A percentile compares a stretch with the other conserved stretches of the same genome.
Conservation (phyloP, 2,113 vertebrate genomes). For the Ammodytes dubius region DNA sequence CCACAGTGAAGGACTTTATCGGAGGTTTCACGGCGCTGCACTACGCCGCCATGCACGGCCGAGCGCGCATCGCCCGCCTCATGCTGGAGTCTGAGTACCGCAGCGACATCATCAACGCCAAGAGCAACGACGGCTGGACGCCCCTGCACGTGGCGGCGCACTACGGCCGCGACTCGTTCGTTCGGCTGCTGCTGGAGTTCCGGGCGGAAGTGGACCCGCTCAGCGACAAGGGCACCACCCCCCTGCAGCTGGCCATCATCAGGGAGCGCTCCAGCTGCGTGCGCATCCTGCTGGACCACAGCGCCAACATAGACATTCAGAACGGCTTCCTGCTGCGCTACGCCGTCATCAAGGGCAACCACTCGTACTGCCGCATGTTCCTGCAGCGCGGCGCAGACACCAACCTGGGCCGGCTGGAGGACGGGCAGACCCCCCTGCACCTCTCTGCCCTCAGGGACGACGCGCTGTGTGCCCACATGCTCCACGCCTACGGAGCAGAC, state of each 20-base stretch:
- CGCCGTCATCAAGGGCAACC: slow-evolving; percentile 98
- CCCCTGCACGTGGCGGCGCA: slow-evolving; percentile 97
- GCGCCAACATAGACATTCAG: slow-evolving; percentile 98
- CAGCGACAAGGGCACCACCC: slow-evolving; percentile 98
- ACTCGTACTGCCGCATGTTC: slow-evolving; percentile 99
- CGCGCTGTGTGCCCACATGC: slow-evolving; percentile 95
- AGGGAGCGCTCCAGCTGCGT: slow-evolving; percentile 98
- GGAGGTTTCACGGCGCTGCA: slow-evolving; percentile 98
- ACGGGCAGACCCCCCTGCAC: slow-evolving; percentile 97
- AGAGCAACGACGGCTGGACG: slow-evolving; percentile 99
- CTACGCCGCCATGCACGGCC: slow-evolving; percentile 98
- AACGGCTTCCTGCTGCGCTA: slow-evolving; percentile 98
- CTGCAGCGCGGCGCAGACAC: slow-evolving; percentile 98
- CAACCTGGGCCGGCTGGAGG: slow-evolving; percentile 95
- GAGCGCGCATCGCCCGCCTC: slow-evolving; percentile 94
- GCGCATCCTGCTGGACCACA: slow-evolving; percentile 97
- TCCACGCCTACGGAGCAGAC: slow-evolving; percentile 96
- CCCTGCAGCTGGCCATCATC: slow-evolving; percentile 97
- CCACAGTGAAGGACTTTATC: slow-evolving; percentile 98
- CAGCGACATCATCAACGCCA: slow-evolving; percentile 96
- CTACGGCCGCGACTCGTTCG: slow-evolving; percentile 96
- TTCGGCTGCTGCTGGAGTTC: slow-evolving; percentile 97
- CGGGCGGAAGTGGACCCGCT: slow-evolving; percentile 97
- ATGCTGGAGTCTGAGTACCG: slow-evolving; percentile 96
- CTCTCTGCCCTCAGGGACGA: slow-evolving; percentile 97